Evolutionary conservation across 2,888 invertebrate species (phyloP).

Genomic region (Napeogenes inachia): DNA sequence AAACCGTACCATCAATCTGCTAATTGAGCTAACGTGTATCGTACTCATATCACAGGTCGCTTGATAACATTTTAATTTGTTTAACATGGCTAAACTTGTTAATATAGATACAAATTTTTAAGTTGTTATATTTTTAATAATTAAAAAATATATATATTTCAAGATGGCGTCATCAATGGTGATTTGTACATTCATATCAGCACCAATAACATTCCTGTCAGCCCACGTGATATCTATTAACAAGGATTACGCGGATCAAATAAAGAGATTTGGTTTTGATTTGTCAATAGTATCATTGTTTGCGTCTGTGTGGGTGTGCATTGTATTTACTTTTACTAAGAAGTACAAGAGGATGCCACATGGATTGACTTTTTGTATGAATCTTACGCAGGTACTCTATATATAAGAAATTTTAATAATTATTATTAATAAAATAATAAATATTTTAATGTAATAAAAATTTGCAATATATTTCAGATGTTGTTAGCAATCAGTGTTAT

Average conservation of each 20-base stretch:
- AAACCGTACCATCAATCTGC: no score
- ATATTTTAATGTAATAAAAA: no score
- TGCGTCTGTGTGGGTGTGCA: constrained; percentile 87
- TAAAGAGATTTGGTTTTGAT: constrained; percentile 89
- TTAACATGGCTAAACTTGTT: no score
- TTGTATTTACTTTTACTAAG: constrained; percentile 84
- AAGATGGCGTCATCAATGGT: constrained; percentile 96
- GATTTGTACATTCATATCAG: constrained; percentile 94
- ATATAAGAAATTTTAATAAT: no score
- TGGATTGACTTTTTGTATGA: constrained; percentile 85
- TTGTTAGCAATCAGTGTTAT: constrained; percentile 85
- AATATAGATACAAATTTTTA: no score
- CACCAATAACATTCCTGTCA: constrained; percentile 96
- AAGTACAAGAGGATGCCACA: constrained; percentile 89
- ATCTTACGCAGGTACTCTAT: constrained; percentile 84
- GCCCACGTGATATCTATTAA: constrained; percentile 93
- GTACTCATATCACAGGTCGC: no score
- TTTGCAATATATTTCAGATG: constrained; percentile 57
- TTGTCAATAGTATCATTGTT: constrained; percentile 87
- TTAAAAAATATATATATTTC: neutral
- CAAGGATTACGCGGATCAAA: constrained; percentile 85
- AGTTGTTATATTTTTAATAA: neutral
- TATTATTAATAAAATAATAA: no score
- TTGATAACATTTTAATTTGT: no score
- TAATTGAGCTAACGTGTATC: no score